Conservation (phyloP, 2,113 vertebrate genomes). For the Psilopsiagon aurifrons region DNA sequence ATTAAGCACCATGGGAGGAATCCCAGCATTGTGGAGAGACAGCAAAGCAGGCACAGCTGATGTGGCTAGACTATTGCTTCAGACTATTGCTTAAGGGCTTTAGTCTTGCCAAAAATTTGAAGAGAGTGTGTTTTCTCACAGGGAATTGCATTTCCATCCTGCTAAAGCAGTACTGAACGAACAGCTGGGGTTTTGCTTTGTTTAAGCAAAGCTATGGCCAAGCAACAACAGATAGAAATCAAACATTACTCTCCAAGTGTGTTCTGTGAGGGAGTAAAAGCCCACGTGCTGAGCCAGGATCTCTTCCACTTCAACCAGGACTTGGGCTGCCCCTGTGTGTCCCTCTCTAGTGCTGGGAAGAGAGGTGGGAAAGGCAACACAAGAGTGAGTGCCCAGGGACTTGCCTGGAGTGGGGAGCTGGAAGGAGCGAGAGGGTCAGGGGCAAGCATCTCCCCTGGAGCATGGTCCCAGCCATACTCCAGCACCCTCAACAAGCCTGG, state of each 20-base stretch:
- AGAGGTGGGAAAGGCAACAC: background rate
- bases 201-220: background rate
- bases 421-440: background rate
- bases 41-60: background rate
- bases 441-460: background rate
- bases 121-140: background rate
- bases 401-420: background rate
- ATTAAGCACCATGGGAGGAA: rapidly evolving
- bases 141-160: background rate
- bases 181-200: background rate
- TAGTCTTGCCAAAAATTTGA: background rate
- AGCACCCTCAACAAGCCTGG: background rate
- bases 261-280: background rate
- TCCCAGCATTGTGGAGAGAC: background rate
- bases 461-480: rapidly evolving
- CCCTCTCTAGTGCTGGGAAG: background rate
- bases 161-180: background rate
- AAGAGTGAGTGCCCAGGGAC: background rate
- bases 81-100: background rate
- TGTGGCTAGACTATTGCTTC: background rate
- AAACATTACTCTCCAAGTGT: rapidly evolving
- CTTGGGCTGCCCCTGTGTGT: background rate
- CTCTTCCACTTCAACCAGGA: background rate
- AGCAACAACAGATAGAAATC: background rate
- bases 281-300: background rate